Evolutionary conservation across 2,113 vertebrate genomes (phyloP), one percentile per base, ranked within the genome.

Genomic region (Erythrolamprus reginae): DNA sequence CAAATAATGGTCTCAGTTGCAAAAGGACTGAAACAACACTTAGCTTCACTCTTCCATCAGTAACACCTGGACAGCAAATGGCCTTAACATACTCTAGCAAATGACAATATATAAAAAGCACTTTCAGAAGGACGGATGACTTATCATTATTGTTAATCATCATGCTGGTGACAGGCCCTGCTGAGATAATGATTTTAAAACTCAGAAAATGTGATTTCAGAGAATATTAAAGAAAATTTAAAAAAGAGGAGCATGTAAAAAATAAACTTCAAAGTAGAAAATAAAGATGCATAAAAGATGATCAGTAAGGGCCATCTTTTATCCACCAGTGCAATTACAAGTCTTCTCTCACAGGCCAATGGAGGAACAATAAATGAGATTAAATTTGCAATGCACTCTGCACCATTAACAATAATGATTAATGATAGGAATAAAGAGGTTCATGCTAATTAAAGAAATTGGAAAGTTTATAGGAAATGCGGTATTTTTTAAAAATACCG

Each of bases 361-460:
- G n/a, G n/a, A 42, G 52, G 53, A 83, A 91, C 51, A 88, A 91
- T 88, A 88, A 88, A 84, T 51, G 86, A 84, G 90, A 50, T 61
- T 50, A 91, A 77, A 38, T 42, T 17, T 61, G n/a, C 42, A 50
- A 83, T n/a, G 47, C 24, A 84, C 90, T 88, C 88, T 91, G 86
- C 61, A 88, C 24, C 4, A 50, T 51, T 42, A 38, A 58, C 33
- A 88, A 33, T 88, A 88, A 61, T 58, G 51, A 91, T 91, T 88
- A 88, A 91, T 91, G 88, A 58, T 28, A 51, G 70, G 50, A 87
- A 61, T 89, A 87, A 58, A 87, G 56, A 51, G 84, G 45, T 42
- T 17, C 58, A 26, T 28, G 33, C 19, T 87, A 84, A 89, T 52
- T 58, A 47, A 89, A 48, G 58, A 91, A 85, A 89, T 26, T 89